Percentiles rank a stretch among this genome's conserved stretches.
phyloP scores from a whole-genome alignment of 2,113 vertebrate species.

The Beaufortia kweichowensis region DNA sequence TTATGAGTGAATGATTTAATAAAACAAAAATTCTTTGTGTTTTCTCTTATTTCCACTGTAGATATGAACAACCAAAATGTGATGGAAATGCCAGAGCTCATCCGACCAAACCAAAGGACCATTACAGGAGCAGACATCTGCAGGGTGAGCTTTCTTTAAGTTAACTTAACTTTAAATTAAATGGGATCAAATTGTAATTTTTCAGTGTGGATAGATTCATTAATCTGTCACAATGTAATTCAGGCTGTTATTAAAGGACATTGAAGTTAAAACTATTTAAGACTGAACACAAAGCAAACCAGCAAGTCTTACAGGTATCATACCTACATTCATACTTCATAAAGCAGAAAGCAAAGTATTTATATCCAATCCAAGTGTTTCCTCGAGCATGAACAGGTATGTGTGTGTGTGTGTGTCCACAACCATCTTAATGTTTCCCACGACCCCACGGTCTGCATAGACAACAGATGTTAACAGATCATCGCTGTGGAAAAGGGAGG shows the following conservation, averaged over 20 bases:
- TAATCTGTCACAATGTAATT: no score
- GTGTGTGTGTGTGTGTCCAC: slow-evolving; percentile 18
- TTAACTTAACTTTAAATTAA: no score
- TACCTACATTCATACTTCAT: background rate
- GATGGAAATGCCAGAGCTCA: slow-evolving; percentile 88
- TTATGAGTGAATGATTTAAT: background rate
- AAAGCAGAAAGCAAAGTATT: background rate
- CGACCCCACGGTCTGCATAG: slow-evolving; percentile 7
- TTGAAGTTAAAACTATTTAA: no score
- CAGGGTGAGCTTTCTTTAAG: slow-evolving; percentile 84
- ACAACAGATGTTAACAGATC: slow-evolving; percentile 32
- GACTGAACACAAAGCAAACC: no score
- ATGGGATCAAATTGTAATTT: no score
- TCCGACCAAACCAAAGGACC: slow-evolving; percentile 85
- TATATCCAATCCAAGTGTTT: background rate
- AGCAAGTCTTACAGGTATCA: no score
- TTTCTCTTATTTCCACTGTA: slow-evolving; percentile 58
- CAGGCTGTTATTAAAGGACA: no score
- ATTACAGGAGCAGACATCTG: slow-evolving; percentile 86
- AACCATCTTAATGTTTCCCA: slow-evolving; percentile 27
- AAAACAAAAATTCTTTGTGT: slow-evolving; percentile 8
- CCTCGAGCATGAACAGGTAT: slow-evolving; percentile 32
- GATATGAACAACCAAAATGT: slow-evolving; percentile 96
- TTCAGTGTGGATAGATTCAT: no score
- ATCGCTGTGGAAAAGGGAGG: slow-evolving; percentile 13